Evolutionary conservation across 2,797 vertebrate genomes (phyloP).

Genomic region (Phoebastria nigripes): DNA sequence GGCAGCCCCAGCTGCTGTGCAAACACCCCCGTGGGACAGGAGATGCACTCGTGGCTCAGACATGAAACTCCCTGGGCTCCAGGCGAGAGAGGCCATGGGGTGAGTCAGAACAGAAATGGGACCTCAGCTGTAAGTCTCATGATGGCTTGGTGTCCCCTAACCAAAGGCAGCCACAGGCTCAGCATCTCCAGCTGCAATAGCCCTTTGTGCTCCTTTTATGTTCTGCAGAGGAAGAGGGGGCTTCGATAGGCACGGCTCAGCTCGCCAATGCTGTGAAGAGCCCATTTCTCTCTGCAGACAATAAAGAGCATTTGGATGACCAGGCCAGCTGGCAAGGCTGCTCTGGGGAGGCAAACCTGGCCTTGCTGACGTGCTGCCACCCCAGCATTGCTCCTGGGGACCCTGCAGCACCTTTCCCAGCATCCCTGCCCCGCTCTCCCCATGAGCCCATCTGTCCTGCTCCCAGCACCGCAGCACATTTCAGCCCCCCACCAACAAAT

Average conservation of each 20-base stretch:
- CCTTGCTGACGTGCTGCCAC: background rate
- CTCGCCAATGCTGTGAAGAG: background rate
- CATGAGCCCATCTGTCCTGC: rapidly evolving
- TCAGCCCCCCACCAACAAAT: background rate
- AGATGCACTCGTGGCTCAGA: background rate
- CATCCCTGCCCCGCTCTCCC: background rate
- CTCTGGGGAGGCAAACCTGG: background rate
- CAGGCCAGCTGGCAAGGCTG: background rate
- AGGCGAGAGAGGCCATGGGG: no score
- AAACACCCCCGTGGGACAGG: background rate
- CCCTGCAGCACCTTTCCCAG: background rate
- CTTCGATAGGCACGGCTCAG: rapidly evolving
- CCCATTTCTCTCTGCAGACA: background rate
- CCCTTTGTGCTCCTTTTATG: background rate
- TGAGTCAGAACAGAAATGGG: background rate
- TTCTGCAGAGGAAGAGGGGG: background rate
- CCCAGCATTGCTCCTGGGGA: background rate
- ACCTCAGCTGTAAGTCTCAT: background rate
- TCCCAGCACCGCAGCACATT: background rate
- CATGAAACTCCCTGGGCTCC: rapidly evolving
- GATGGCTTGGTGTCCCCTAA: background rate
- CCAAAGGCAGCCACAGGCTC: background rate
- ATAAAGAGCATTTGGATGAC: background rate
- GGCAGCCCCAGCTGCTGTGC: background rate
- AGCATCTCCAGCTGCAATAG: background rate